Base-by-base conservation (phyloP, 2,888 invertebrate genomes). In the Leptarthrus brevirostris region DNA sequence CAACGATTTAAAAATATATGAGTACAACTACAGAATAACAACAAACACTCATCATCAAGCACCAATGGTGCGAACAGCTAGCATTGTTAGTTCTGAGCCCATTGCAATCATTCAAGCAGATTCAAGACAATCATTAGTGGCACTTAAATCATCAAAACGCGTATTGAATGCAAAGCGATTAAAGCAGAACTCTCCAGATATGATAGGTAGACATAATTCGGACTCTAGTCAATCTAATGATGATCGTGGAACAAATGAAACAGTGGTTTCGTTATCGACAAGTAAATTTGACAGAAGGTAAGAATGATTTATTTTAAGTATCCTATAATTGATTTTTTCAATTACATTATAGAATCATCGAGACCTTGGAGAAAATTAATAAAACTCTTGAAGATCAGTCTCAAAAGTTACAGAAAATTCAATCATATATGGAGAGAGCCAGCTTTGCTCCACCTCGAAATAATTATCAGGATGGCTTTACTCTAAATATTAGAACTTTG, bases 1-100 rank as follows among this genome's bases (percentile, higher is more conserved):
- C 72, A 94, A 95, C 77, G 97, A 97, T 83, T 84, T 94, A 22
- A 87, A 93, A 77, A 97, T 97, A 81, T 96, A 92, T 82, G 97
- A 97, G 82, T 89, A 90, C 4, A 90, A 93, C 71, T 96, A 91
- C 82, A 86, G 91, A 64, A 91, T 97, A 44, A 87, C 90, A 73
- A 94, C 95, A 1, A 90, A 92, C 82, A 92, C 93, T 5, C 88
- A 90, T 73, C 92, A 92, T 82, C 89, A 89, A 78, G 91, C 93
- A 20, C 91, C 93, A 54, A 90, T 92, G 80, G 90, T 92, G 79
- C 87, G 92, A 76, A 90, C 91, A 34, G 87, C 90, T 61, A 92
- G 92, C 82, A 90, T 92, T 77, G 87, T 91, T 74, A 91, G 91
- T 79, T 88, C 90, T 70, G 90, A 90, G 76, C 88, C 88, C 56